These are phyloP conservation scores for Malacoctenus gilli DNA, from an alignment of 2,797 vertebrate genomes.

Conservation along the genomic window DNA sequence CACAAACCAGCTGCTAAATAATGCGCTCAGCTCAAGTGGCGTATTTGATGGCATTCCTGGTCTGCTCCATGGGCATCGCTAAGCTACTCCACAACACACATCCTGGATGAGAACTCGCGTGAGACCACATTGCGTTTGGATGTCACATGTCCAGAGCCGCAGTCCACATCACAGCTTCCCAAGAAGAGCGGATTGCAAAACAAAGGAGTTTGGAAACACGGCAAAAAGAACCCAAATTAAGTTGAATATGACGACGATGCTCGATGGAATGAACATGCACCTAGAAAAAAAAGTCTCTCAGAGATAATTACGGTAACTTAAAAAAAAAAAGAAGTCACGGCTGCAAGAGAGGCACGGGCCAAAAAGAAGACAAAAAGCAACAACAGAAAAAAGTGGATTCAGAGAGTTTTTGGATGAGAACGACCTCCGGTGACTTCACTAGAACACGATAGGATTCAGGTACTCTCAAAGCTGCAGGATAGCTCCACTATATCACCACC, in stretches of 20 bases:
- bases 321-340: constrained; percentile 62
- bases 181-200: constrained; percentile 50
- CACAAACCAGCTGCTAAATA: constrained; percentile 33
- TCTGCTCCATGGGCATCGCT: constrained; percentile 24
- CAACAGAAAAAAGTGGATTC: constrained; percentile 81
- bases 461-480: constrained; percentile 89
- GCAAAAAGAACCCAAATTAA: constrained; percentile 52
- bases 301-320: constrained; percentile 41
- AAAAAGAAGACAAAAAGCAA: constrained; percentile 76
- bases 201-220: constrained; percentile 32
- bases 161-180: constrained; percentile 60
- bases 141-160: constrained; percentile 60
- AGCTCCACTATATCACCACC: constrained; percentile 46
- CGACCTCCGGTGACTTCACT: constrained; percentile 83
- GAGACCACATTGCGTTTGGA: constrained; percentile 1
- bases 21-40: constrained; percentile 11
- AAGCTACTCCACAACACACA: constrained; percentile 16
- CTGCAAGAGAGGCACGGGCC: constrained; percentile 78
- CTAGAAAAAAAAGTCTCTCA: constrained; percentile 64
- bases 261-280: constrained; percentile 89
- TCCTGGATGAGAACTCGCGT: not conserved
- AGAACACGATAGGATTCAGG: constrained; percentile 76
- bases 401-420: constrained; percentile 80
- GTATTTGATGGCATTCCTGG: constrained; percentile 15
- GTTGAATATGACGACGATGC: constrained; percentile 75